Conservation (phyloP, 2,888 invertebrate genomes). For the Orchesellides sinensis region DNA sequence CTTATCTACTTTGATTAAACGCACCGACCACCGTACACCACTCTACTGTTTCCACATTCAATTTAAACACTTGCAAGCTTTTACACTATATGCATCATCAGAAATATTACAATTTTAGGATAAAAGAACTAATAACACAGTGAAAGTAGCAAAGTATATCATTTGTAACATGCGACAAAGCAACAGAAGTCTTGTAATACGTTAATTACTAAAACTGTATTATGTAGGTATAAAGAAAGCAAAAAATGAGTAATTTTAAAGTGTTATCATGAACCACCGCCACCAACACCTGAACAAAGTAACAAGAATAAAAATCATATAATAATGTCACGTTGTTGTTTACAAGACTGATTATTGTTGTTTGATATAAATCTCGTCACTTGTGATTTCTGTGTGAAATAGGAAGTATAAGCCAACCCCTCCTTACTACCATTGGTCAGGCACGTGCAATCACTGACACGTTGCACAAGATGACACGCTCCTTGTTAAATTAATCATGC, state of each 20-base stretch:
- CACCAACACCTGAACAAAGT: constrained; percentile 58
- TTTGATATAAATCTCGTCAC: constrained; percentile 21
- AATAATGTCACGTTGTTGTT: constrained; percentile 5
- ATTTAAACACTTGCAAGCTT: constrained; percentile 33
- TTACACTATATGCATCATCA: not conserved
- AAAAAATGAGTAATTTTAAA: not conserved
- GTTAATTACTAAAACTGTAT: too few relatives aligned
- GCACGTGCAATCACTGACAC: constrained; percentile 51
- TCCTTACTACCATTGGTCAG: constrained; percentile 43
- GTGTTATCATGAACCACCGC: constrained; percentile 29
- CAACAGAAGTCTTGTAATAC: too few relatives aligned
- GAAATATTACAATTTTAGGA: not conserved
- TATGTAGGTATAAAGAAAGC: too few relatives aligned
- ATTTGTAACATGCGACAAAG: too few relatives aligned
- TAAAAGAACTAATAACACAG: too few relatives aligned
- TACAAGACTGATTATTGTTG: constrained; percentile 51
- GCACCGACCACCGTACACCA: not conserved
- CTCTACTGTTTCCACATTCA: constrained; percentile 33
- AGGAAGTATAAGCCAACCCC: constrained; percentile 41
- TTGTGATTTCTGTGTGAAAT: constrained; percentile 31
- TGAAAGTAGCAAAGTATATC: too few relatives aligned
- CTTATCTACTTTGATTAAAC: constrained; percentile 49
- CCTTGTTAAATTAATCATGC: constrained; percentile 49
- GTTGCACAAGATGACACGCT: constrained; percentile 35
- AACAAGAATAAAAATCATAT: not conserved